Evolutionary conservation across 1,140 invertebrate genomes (phyloP).

Genomic region (Eriocheir sinensis): DNA sequence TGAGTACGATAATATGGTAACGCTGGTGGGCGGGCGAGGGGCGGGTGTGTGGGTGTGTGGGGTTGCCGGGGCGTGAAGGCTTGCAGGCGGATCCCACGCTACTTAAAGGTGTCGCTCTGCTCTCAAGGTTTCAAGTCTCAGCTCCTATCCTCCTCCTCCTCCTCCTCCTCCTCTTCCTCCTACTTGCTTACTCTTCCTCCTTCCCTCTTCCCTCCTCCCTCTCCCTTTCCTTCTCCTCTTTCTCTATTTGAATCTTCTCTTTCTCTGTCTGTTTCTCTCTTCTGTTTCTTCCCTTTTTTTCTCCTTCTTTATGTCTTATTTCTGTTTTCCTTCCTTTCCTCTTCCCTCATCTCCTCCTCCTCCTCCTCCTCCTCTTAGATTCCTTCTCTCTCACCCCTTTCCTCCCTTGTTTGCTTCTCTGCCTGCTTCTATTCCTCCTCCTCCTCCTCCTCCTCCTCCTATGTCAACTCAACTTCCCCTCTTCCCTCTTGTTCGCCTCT

Average conservation of each 20-base stretch:
- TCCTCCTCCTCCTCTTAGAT: background rate
- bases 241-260: background rate
- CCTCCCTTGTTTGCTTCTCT: background rate
- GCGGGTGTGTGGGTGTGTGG: background rate
- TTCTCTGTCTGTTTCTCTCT: background rate
- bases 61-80: background rate
- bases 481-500: background rate
- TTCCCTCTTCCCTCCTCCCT: background rate
- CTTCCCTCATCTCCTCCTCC: background rate
- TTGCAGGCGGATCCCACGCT: background rate
- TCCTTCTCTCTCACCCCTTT: background rate
- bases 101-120: slow-evolving; percentile 2
- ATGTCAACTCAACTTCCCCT: background rate
- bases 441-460: background rate
- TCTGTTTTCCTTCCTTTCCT: background rate
- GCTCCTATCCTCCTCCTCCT: no score
- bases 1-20: no score
- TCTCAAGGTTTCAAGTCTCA: background rate
- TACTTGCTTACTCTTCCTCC: background rate
- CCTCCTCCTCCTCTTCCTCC: background rate
- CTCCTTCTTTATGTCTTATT: background rate
- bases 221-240: background rate
- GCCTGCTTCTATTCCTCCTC: background rate
- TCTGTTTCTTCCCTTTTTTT: background rate
- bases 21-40: no score